Percentiles rank a stretch among this genome's conserved stretches.
phyloP scores from a whole-genome alignment of 2,888 invertebrate species.

The Scotopteryx bipunctaria region DNA sequence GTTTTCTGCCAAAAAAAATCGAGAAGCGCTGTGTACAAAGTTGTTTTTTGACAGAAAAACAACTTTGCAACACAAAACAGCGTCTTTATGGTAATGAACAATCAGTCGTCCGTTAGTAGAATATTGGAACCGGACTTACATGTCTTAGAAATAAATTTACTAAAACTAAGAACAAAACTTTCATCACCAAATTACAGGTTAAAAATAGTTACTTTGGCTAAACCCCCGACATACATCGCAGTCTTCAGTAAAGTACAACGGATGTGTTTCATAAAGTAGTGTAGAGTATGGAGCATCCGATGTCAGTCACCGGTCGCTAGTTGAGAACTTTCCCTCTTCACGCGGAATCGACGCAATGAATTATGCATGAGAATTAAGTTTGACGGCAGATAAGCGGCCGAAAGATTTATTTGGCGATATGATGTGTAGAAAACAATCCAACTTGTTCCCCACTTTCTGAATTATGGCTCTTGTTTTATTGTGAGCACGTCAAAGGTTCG shows the following conservation, averaged over 20 bases:
- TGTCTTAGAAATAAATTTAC: no score
- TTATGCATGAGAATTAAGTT: constrained; percentile 82
- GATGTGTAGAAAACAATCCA: constrained; percentile 82
- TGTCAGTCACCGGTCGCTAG: constrained; percentile 52
- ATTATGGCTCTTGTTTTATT: constrained; percentile 79
- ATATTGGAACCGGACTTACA: no score
- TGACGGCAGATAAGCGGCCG: constrained; percentile 78
- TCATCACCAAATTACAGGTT: not conserved
- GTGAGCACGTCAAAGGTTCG: constrained; percentile 67
- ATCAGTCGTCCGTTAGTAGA: no score
- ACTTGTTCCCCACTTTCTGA: constrained; percentile 76
- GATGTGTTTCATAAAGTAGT: constrained; percentile 27
- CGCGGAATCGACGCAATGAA: constrained; percentile 74
- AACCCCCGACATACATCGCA: constrained; percentile 6
- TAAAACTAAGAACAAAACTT: not conserved
- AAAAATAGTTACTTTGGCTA: not conserved
- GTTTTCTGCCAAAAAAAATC: no score
- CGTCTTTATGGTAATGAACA: no score
- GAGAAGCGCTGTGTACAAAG: no score
- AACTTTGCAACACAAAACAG: no score
- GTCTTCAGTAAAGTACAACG: constrained; percentile 13
- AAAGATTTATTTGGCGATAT: constrained; percentile 82
- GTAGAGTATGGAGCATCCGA: constrained; percentile 13
- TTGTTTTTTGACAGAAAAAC: no score
- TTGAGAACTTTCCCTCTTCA: constrained; percentile 69